Base-by-base conservation (phyloP, 2,888 invertebrate species). In the Pimpla rufipes region DNA sequence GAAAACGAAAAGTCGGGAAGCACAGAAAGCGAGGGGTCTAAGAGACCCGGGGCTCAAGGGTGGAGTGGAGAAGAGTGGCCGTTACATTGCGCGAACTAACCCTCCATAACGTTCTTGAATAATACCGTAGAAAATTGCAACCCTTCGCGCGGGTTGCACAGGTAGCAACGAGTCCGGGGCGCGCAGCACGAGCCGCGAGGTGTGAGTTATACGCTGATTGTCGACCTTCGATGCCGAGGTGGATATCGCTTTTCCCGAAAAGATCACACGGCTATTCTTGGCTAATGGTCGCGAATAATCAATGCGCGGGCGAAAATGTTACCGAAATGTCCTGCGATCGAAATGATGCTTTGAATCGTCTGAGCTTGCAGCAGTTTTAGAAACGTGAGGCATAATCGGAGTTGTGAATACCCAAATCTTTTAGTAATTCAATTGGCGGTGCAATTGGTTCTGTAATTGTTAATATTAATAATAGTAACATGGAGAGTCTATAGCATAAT, bases 181-280 rank as follows among this genome's bases (percentile, higher is more conserved):
- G 2, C 45, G 66, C 71, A 85, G 78, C 82, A 79, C 76, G 80
- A 83, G 79, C 71, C 74, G 29, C 50, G 84, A 89, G 88, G 89
- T 87, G 88, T 85, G 87, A 88, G 88, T 86, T 87, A n/a, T n/a
- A 87, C 84, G 84, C 85, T 85, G 86, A 87, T 87, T 83, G 83
- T 78, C 79, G 66, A 79, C 57, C 74, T 55, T 83, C 83, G 86
- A 88, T 87, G 79, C 76, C 71, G 70, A n/a, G n/a, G 76, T 70
- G 57, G 79, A 73, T 74, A 83, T 73, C 62, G 77, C 68, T 79
- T 75, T 85, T 87, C 62, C 71, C 80, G 78, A 75, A 62, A 64
- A 70, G 79, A 79, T 82, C 71, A 76, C 68, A 75, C 79, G 77
- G 50, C 83, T 85, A 79, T 83, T 85, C 83, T 81, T 80, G 35